Evolutionary conservation across 2,888 invertebrate species (phyloP), one percentile per base, ranked within the genome.

Genomic region (Lutraria lutraria): DNA sequence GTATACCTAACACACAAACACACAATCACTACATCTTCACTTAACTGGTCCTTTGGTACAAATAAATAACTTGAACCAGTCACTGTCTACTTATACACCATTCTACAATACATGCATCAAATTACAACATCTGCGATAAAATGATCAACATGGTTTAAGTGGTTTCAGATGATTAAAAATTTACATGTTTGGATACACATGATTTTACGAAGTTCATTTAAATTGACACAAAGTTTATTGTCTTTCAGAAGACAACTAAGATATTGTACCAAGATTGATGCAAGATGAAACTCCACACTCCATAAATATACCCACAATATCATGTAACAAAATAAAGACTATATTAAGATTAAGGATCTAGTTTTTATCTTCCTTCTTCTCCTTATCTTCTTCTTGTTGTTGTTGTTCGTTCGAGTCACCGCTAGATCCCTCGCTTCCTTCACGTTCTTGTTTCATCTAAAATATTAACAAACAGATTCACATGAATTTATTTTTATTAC

Each of bases 281-380:
- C 25, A 68, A 68, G 25, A 68, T 25, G 25, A 25, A 25, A 25
- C 63, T 68, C 10, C 25, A 25, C 25, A 25, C 3, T 68, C 43
- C 2, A 56, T 19, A 56, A n/a, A 21, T 68, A 25, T 68, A 68
- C 63, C 63, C 63, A 68, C 63, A 68, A 68, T 16, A 68, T 68
- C 12, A 13, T 12, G 21, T 68, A 68, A 19, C 16, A 12, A 34
- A 80, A 80, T 80, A 19, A 80, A 16, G 15, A 34, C 15, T 34
- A 81, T 21, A 53, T 16, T 53, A 25, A 53, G 81, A 16, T 81
- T 34, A 79, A 34, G 6, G 53, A 31, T 76, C 72, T 76, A 83
- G 72, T 91, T 89, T 86, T 85, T 82, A 80, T 86, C 90, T 81
- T 88, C 88, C 53, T 89, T 88, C 85, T 90, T 85, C n/a, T 91